Evolutionary conservation across 2,113 vertebrate species (phyloP), one percentile per base, ranked within the genome.

Genomic region (Platichthys flesus): DNA sequence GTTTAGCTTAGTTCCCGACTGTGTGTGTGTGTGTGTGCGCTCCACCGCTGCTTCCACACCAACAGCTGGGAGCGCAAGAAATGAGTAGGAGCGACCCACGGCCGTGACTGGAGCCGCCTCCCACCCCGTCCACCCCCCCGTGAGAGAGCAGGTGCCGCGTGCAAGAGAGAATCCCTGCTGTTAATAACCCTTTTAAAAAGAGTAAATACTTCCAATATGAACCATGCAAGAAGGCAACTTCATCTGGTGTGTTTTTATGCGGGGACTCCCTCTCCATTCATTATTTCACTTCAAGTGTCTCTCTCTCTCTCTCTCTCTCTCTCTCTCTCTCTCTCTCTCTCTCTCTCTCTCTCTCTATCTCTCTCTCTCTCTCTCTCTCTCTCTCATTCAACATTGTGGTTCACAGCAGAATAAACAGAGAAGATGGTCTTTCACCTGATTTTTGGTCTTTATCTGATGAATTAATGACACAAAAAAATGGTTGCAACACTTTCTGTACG

Each of bases 111-210:
- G 77, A 67, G 81, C 85, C 85, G 73, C 78, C 21, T 0, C 80
- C 71, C 49, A 7, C 31, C 37, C 4, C 1, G n/a, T n/a, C 74
- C 75, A 47, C 0, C 61, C 75, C 58, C 62, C 60, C 21, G 26
- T 20, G n/a, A 59, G 16, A 1, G 51, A 83, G 67, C 86, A 87
- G 80, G 80, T 87, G 81, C 14, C 16, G 16, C 4, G 58, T 21
- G 31, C 61, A 15, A n/a, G 14, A 42, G 31, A 37, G 12, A 3
- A 54, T 18, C 42, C 47, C 26, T 52, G 37, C 28, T 31, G 7
- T 23, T 49, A 42, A 42, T 0, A 4, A 56, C 51, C 37, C 52
- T 16, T 8, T 65, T 20, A 2, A 23, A 35, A 21, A 61, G 40
- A 12, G 13, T 13, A 12, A 37, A 49, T 16, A 54, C 64, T 75